Conservation (phyloP, 2,113 vertebrate genomes). For the Sapayoa aenigma region DNA sequence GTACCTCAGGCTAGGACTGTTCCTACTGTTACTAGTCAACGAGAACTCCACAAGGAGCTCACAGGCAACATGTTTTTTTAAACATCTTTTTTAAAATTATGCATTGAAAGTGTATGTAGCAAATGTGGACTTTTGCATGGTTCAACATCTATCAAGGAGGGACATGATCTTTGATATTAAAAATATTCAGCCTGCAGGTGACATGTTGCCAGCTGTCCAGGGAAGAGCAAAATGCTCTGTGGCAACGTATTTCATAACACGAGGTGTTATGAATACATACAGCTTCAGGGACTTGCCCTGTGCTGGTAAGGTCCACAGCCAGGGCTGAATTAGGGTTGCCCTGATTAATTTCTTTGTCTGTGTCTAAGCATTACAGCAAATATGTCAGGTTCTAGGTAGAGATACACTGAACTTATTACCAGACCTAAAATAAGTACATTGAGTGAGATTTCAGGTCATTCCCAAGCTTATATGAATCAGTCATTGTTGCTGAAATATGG, state of each 20-base stretch:
- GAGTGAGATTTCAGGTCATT: neutral
- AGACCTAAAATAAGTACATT: neutral
- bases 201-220: neutral
- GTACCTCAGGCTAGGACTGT: neutral
- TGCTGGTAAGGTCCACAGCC: neutral
- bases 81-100: neutral
- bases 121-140: neutral
- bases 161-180: neutral
- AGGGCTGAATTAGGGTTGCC: neutral
- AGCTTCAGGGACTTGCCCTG: neutral
- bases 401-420: neutral
- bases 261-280: neutral
- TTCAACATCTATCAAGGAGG: neutral
- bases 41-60: neutral
- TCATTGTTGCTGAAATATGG: neutral
- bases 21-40: conserved; percentile 20
- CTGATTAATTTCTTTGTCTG: neutral
- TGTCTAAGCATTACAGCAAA: neutral
- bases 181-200: neutral
- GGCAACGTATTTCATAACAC: fast-evolving
- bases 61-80: neutral
- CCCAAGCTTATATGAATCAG: neutral
- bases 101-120: neutral
- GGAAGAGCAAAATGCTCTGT: neutral
- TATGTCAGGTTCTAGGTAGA: fast-evolving